Conservation (phyloP, 1,140 invertebrate species). For the Phocides pigmalion region DNA sequence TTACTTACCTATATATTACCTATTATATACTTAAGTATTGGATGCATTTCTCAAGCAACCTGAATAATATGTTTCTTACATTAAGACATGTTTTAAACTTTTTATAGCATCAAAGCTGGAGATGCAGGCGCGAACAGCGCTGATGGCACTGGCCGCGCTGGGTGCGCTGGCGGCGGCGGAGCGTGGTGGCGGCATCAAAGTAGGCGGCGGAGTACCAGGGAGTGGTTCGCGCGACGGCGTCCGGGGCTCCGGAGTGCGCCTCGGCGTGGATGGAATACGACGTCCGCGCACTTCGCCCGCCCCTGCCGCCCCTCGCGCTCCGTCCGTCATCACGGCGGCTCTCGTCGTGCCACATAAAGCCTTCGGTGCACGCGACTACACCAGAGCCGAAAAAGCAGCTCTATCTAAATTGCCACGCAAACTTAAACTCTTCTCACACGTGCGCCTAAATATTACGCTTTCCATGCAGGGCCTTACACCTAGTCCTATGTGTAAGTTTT, state of each 20-base stretch:
- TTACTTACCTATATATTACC: too few relatives aligned
- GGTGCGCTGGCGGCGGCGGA: slow-evolving; percentile 69
- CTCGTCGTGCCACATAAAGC: slow-evolving; percentile 91
- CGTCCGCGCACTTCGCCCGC: slow-evolving; percentile 76
- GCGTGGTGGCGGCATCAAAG: slow-evolving; percentile 73
- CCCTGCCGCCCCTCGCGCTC: slow-evolving; percentile 66
- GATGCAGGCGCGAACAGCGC: slow-evolving; percentile 74
- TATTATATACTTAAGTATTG: background rate
- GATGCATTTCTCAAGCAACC: too few relatives aligned
- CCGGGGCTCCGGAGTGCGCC: slow-evolving; percentile 68
- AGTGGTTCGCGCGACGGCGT: slow-evolving; percentile 52
- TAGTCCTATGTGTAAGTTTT: slow-evolving; percentile 91
- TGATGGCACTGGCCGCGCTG: slow-evolving; percentile 71
- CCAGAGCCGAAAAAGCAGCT: slow-evolving; percentile 88
- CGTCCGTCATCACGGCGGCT: slow-evolving; percentile 84
- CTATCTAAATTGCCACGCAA: slow-evolving; percentile 86
- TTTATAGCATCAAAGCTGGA: slow-evolving; percentile 65
- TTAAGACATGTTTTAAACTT: too few relatives aligned
- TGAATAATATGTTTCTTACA: too few relatives aligned
- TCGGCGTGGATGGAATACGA: slow-evolving; percentile 73
- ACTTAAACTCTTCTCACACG: slow-evolving; percentile 87
- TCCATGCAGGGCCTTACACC: slow-evolving; percentile 90
- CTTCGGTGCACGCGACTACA: slow-evolving; percentile 89
- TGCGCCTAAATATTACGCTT: slow-evolving; percentile 88
- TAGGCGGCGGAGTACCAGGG: slow-evolving; percentile 58